Base-by-base conservation (phyloP, 1,140 invertebrate species). In the Octopus sinensis region DNA sequence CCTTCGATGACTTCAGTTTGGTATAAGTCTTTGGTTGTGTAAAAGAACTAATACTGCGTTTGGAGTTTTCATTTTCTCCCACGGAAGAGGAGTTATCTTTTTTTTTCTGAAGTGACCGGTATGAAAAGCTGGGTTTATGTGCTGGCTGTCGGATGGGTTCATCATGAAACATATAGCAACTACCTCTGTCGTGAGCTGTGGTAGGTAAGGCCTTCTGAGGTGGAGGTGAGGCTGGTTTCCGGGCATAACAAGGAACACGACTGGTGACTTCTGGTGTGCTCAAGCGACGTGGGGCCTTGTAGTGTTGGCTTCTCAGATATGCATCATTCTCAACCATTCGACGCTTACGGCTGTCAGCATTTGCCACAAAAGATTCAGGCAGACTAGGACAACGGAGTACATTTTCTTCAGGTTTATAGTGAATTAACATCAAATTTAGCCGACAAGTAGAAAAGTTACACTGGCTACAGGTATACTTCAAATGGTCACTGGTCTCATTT, bases 1-100 rank as follows among this genome's bases (percentile, higher is more conserved):
- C 68, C 30, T 73, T 73, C 17, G 68, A 73, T 62, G 56, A 62
- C 30, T 73, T 73, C 68, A 73, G 68, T 73, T 73, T 73, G 17
- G 68, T 73, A 23, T 73, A 73, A 9, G 7, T 73, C 68, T 73
- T 73, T 73, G 68, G 13, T 12, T 13, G 5, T 12, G 56, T 12
- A 62, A 17, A 62, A 62, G 56, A 62, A 62, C 1, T 12, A 73
- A 13, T 7, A 6, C 17, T 10, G 13, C 68, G 68, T 17, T 73
- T 73, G 68, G 9, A 6, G 68, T 6, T 73, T 23, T 73, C 17
- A 13, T 6, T 73, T 13, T 73, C 68, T 43, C 30, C 30, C 56
- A 3, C 4, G 9, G 1, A 12, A 62, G 9, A 17, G 9, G 56
- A 12, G 9, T 17, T 17, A 17, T n/a, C 68, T 73, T 73, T 73